phyloP scores from a whole-genome alignment of 2,888 invertebrate species.

The Catonia carolina region DNA sequence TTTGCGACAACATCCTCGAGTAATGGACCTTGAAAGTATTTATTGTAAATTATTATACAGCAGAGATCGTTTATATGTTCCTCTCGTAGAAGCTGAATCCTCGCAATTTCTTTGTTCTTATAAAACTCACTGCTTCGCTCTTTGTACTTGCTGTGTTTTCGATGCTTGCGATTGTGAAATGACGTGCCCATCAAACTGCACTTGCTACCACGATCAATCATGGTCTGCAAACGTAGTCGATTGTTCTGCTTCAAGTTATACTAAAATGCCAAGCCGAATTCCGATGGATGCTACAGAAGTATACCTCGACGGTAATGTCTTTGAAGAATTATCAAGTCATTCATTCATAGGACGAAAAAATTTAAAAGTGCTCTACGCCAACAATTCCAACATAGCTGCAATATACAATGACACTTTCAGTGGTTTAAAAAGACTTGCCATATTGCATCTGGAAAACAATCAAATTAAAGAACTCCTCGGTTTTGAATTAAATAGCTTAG shows the following conservation, averaged over 20 bases:
- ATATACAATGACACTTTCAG: slow-evolving; percentile 87
- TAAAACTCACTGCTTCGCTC: slow-evolving; percentile 86
- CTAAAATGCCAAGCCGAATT: slow-evolving; percentile 75
- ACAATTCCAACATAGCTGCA: slow-evolving; percentile 77
- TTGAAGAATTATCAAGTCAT: slow-evolving; percentile 79
- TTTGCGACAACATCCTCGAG: slow-evolving; percentile 78
- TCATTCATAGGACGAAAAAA: slow-evolving; percentile 89
- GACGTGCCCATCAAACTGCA: slow-evolving; percentile 90
- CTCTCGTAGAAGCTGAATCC: slow-evolving; percentile 78
- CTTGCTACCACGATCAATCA: slow-evolving; percentile 89
- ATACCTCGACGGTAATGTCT: slow-evolving; percentile 86
- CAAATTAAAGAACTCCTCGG: slow-evolving; percentile 71
- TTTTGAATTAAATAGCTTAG: slow-evolving; percentile 73
- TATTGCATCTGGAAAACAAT: slow-evolving; percentile 84
- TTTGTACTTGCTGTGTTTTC: slow-evolving; percentile 94
- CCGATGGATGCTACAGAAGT: slow-evolving; percentile 96
- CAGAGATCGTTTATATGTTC: slow-evolving; percentile 73
- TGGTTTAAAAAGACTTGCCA: slow-evolving; percentile 68
- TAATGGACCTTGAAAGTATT: slow-evolving; percentile 83
- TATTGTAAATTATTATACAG: slow-evolving; percentile 83
- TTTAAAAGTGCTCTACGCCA: slow-evolving; percentile 76
- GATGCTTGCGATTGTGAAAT: slow-evolving; percentile 97
- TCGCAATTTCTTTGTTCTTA: slow-evolving; percentile 89
- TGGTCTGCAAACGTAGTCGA: slow-evolving; percentile 92
- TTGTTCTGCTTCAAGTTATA: slow-evolving; percentile 75